Evolutionary conservation across 1,140 invertebrate species (phyloP).

Genomic region (Hyles vespertilio): DNA sequence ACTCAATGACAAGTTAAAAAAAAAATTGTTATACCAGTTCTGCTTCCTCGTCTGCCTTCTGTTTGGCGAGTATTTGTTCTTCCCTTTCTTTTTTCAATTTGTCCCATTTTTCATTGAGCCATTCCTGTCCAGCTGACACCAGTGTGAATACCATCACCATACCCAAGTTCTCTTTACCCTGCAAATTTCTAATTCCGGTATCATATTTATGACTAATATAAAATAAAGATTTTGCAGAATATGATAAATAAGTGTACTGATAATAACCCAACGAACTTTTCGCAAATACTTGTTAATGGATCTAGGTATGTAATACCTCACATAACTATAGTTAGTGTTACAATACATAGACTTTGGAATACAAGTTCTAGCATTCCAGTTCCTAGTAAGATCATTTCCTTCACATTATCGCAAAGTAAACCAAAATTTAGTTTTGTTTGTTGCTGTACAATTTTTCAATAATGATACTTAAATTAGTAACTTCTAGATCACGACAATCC

Average conservation of each 20-base stretch:
- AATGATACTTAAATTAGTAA: too few species aligned
- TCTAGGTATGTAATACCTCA: background rate
- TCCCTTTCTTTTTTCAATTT: constrained; percentile 83
- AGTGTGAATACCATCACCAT: constrained; percentile 99
- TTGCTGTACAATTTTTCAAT: too few species aligned
- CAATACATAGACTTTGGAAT: too few species aligned
- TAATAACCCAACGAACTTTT: background rate
- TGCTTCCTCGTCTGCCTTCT: constrained; percentile 88
- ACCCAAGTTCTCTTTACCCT: constrained; percentile 93
- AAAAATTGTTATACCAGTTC: constrained; percentile 80
- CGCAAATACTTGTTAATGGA: background rate
- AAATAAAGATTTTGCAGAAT: background rate
- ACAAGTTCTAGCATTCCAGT: too few species aligned
- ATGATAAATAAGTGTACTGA: background rate
- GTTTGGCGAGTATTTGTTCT: constrained; percentile 81
- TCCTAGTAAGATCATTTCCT: too few species aligned
- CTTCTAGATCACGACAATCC: too few species aligned
- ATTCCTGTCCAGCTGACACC: constrained; percentile 94
- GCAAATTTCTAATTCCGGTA: constrained; percentile 15
- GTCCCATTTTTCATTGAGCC: constrained; percentile 91
- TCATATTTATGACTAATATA: constrained; percentile 9
- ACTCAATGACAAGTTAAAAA: too few species aligned
- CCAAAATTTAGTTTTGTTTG: too few species aligned
- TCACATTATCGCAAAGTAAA: too few species aligned
- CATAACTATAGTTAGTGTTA: background rate